phyloP scores from a whole-genome alignment of 2,113 vertebrate genomes.

The Salminus brasiliensis region DNA sequence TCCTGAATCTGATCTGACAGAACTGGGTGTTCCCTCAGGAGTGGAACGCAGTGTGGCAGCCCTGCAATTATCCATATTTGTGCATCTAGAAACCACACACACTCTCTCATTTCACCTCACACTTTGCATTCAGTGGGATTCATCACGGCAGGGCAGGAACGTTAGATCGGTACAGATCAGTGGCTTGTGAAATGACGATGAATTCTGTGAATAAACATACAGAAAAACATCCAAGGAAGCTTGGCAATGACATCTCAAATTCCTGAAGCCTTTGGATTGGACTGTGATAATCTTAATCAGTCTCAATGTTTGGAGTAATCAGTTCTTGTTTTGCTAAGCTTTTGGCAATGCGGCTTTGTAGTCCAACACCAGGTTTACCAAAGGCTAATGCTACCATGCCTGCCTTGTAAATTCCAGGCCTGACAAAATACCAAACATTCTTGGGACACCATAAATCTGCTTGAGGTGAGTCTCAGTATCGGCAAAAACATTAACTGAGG shows the following conservation, averaged over 20 bases:
- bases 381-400: conserved; percentile 1
- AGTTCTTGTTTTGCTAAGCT: neutral
- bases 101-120: conserved; percentile 35
- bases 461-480: neutral
- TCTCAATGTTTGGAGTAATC: neutral
- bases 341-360: neutral
- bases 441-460: conserved; percentile 7
- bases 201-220: neutral
- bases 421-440: conserved; percentile 7
- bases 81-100: conserved; percentile 37
- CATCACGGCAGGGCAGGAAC: neutral
- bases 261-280: neutral
- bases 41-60: conserved; percentile 39
- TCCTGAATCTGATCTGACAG: conserved; percentile 29
- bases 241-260: neutral
- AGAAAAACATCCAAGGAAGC: neutral
- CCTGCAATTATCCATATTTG: conserved; percentile 49
- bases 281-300: neutral
- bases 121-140: conserved; percentile 4
- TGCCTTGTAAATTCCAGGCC: neutral
- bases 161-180: neutral
- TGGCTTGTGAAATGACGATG: neutral
- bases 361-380: neutral
- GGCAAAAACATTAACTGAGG: neutral
- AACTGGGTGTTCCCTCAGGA: conserved; percentile 40